These are phyloP conservation scores for Lonchura striata DNA, from an alignment of 2,113 vertebrate genomes.

Conservation along the genomic window DNA sequence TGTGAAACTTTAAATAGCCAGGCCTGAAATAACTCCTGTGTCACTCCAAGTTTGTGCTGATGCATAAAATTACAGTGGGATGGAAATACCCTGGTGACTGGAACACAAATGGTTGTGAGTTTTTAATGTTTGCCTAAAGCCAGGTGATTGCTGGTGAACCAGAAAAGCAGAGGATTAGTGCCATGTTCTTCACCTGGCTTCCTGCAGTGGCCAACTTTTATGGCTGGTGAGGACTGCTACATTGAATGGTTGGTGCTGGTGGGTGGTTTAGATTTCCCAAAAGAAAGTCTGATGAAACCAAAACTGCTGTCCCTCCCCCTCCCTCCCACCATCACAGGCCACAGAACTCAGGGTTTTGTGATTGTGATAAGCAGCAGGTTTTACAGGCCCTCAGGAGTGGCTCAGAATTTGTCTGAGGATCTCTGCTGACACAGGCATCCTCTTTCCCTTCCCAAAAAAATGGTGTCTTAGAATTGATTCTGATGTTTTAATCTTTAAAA, in stretches of 20 bases:
- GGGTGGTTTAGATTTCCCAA: neutral
- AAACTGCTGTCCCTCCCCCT: neutral
- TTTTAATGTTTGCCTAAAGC: neutral
- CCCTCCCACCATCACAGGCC: neutral
- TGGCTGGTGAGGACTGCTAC: neutral
- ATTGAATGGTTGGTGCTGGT: neutral
- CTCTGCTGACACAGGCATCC: neutral
- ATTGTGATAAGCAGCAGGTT: neutral
- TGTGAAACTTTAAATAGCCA: constrained; percentile 10
- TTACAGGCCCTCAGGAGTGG: neutral
- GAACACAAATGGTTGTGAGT: neutral
- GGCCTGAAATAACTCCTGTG: neutral
- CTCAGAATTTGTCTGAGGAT: neutral
- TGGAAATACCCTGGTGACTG: neutral
- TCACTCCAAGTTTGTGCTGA: constrained; percentile 6
- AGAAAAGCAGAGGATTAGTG: neutral
- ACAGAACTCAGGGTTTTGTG: neutral
- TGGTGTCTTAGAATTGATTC: neutral
- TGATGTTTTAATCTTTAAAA: constrained; percentile 10
- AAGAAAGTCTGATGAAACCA: neutral
- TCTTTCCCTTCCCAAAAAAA: neutral
- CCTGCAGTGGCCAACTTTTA: neutral
- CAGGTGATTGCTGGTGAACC: neutral
- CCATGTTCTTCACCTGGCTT: neutral
- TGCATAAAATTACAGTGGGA: neutral